Evolutionary conservation across 2,797 vertebrate species (phyloP), one percentile per base, ranked within the genome.

Genomic region (Urophycis tenuis): DNA sequence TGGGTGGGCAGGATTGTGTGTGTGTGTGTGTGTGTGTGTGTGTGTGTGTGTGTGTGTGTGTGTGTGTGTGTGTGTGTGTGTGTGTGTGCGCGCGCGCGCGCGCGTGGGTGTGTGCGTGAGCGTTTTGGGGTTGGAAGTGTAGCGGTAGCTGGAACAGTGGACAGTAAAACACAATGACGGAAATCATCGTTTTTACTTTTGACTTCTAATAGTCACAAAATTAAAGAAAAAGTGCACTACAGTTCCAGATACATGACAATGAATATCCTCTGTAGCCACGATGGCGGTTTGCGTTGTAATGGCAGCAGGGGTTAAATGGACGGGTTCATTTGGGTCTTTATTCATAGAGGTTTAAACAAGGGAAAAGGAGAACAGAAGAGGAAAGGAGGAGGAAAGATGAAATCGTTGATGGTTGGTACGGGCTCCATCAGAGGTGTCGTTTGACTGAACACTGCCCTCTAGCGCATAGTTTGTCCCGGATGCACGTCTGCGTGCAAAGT

Each of bases 371-470:
- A 22, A 19, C 45, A 53, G 45, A 22, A 53, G 45, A 22, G 45
- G 19, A 53, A 22, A 19, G 19, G 60, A 71, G 60, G 76, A 72
- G 11, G 83, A 74, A 64, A 22, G 22, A 60, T 75, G n/a, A 78
- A 76, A 85, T 76, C 39, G 41, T n/a, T 77, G 6, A 85, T 76
- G 39, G 41, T n/a, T 77, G 6, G 60, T 29, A 69, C 31, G 76
- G 70, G 71, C 31, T 19, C 5, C 8, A 73, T 4, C 74, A 32
- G 22, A 60, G 39, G 3, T 74, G 15, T 81, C 83, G 15, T 83
- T 79, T 87, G 82, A 86, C 87, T 83, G 85, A 92, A 91, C 88
- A 92, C 87, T 86, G 89, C 88, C 91, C 89, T 82, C 92, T 89
- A 82, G 89, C 89, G 91, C 79, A 78, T 33, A 32, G 14, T 74